Evolutionary conservation across 30 jellyfish, hydroid and myxozoan genomes (phyloP).

Genomic region (Turritopsis dohrnii): DNA sequence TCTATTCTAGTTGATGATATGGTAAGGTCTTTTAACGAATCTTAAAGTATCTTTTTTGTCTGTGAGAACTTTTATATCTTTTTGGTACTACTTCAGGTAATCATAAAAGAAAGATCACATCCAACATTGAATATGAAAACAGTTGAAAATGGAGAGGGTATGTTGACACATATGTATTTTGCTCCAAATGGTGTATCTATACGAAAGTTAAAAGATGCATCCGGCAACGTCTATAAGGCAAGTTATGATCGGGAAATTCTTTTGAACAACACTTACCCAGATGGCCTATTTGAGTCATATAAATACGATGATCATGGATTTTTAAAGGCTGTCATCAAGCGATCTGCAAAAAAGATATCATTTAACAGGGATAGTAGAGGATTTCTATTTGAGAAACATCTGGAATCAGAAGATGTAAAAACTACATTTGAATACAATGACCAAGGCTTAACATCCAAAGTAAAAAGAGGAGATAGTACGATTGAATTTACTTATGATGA

Average conservation of each 20-base stretch:
- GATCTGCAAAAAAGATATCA: conserved; percentile 1
- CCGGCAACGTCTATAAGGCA: conserved; percentile 6
- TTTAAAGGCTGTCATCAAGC: neutral
- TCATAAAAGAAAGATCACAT: neutral
- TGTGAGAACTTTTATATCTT: neutral
- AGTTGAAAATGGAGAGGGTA: conserved; percentile 13
- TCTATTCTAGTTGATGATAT: conserved; percentile 20
- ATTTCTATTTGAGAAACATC: conserved; percentile 1
- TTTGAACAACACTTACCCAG: conserved; percentile 15
- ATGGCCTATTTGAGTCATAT: conserved; percentile 19
- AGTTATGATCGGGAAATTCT: neutral
- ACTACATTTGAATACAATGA: conserved; percentile 14
- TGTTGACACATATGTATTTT: neutral
- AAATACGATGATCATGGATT: conserved; percentile 4
- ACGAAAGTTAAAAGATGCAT: conserved; percentile 1
- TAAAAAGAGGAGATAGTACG: neutral
- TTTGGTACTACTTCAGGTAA: neutral
- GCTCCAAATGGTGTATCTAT: conserved; percentile 10
- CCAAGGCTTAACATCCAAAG: conserved; percentile 7
- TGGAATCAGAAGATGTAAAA: neutral
- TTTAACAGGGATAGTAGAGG: neutral
- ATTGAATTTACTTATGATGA: conserved; percentile 11
- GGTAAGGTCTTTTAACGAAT: conserved; percentile 16
- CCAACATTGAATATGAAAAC: neutral
- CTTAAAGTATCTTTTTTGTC: neutral